Evolutionary conservation across 92 coral and sea anemone genomes (phyloP).

Genomic region (Phenganax subtilis): DNA sequence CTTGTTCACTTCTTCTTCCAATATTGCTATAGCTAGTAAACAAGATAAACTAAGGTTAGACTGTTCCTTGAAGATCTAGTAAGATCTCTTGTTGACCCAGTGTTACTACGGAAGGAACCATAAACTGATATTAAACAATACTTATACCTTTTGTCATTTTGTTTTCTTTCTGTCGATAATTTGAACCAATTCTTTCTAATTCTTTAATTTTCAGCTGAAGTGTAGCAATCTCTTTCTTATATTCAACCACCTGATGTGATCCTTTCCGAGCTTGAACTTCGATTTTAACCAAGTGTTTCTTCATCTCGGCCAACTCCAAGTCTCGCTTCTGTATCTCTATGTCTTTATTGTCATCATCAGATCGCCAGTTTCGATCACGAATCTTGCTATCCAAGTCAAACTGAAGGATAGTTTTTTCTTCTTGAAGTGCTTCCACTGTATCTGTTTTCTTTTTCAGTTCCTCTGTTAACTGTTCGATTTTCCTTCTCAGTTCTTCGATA

Average conservation of each 20-base stretch:
- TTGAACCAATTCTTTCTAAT: slow-evolving; percentile 51
- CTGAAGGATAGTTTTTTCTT: slow-evolving; percentile 59
- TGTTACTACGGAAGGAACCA: no score
- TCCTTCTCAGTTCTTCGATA: slow-evolving; percentile 20
- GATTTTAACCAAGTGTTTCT: slow-evolving; percentile 36
- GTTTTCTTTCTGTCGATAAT: slow-evolving; percentile 59
- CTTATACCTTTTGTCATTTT: slow-evolving; percentile 53
- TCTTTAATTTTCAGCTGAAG: slow-evolving; percentile 55
- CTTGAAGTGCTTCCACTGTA: slow-evolving; percentile 59
- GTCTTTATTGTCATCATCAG: slow-evolving; percentile 46
- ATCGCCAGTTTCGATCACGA: slow-evolving; percentile 59
- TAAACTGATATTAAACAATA: no score
- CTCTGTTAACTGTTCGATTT: slow-evolving; percentile 41
- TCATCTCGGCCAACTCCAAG: slow-evolving; percentile 27
- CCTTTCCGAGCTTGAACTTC: slow-evolving; percentile 37
- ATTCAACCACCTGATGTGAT: slow-evolving; percentile 55
- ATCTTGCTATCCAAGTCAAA: slow-evolving; percentile 66
- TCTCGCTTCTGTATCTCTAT: slow-evolving; percentile 35
- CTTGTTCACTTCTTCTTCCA: slow-evolving; percentile 52
- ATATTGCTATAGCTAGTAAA: neutral
- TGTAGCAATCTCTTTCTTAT: slow-evolving; percentile 55
- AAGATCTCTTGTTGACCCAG: no score
- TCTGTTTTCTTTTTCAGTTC: slow-evolving; percentile 63
- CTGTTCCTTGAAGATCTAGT: no score
- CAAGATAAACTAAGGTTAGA: no score